Evolutionary conservation across 2,113 vertebrate genomes (phyloP).

Genomic region (Hemicordylus capensis): DNA sequence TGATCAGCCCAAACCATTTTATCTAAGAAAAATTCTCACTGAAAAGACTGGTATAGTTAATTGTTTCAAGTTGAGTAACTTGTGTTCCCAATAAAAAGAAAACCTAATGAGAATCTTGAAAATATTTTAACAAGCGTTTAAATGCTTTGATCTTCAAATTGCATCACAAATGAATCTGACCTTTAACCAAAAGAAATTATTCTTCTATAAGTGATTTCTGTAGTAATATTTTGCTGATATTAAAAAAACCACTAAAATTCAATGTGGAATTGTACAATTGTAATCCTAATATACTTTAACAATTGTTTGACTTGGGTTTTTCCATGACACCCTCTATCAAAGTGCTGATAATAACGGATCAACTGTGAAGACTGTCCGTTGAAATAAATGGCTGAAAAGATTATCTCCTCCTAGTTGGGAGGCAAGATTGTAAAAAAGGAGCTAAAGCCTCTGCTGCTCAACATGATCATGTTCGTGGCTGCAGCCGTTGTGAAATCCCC

Average conservation of each 20-base stretch:
- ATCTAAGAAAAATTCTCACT: not conserved
- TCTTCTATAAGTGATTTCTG: not conserved
- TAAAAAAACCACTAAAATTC: not conserved
- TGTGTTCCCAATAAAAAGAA: not conserved
- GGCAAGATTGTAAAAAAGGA: conserved; percentile 11
- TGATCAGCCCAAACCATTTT: not conserved
- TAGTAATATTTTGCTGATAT: conserved; percentile 1
- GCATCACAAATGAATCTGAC: not conserved
- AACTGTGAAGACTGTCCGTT: conserved; percentile 7
- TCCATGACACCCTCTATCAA: conserved; percentile 10
- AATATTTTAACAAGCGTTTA: conserved; percentile 10
- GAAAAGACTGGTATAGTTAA: not conserved
- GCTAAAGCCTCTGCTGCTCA: conserved; percentile 1
- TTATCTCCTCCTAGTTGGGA: conserved; percentile 1
- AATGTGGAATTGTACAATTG: not conserved
- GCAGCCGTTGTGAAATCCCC: conserved; percentile 14
- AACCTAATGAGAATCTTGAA: not conserved
- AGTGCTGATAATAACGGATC: conserved; percentile 4
- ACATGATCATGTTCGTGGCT: not conserved
- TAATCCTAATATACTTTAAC: conserved; percentile 15
- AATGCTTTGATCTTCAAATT: not conserved
- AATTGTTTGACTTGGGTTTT: not conserved
- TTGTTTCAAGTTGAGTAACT: conserved; percentile 24
- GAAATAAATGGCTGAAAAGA: conserved; percentile 39
- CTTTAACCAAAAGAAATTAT: not conserved